A percentile compares a stretch with the other conserved stretches of the same genome.
These are phyloP conservation scores for Brachynemurus nebulosus DNA, from an alignment of 2,888 invertebrate genomes.

Conservation along the genomic window DNA sequence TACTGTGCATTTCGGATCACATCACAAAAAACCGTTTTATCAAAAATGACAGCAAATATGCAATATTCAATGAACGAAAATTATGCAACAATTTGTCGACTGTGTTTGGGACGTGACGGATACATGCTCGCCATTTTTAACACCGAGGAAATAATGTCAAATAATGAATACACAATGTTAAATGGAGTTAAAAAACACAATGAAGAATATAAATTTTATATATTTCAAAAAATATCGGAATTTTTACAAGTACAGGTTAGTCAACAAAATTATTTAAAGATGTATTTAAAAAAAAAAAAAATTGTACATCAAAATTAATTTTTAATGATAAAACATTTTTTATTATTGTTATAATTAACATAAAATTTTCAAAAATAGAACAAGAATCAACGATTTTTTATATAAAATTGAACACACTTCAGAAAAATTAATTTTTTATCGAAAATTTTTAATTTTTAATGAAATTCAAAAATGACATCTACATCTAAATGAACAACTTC, in stretches of 20 bases:
- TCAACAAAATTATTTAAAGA: neutral
- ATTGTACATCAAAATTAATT: no score
- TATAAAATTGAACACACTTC: no score
- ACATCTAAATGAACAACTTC: no score
- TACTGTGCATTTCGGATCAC: no score
- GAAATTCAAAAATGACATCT: no score
- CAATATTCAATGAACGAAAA: conserved; percentile 27
- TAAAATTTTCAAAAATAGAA: no score
- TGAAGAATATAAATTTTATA: conserved; percentile 17
- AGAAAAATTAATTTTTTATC: no score
- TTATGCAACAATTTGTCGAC: conserved; percentile 49
- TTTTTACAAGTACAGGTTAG: conserved; percentile 32
- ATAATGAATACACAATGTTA: neutral
- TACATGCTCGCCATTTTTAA: conserved; percentile 49
- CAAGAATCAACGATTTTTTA: no score
- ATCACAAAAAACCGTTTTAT: conserved; percentile 41
- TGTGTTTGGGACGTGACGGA: conserved; percentile 48
- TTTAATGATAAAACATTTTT: no score
- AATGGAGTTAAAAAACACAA: neutral
- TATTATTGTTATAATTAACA: no score
- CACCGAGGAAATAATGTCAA: conserved; percentile 26
- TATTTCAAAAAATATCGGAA: conserved; percentile 33
- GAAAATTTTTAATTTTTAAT: no score
- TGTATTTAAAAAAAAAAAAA: no score
- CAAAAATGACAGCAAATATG: conserved; percentile 3